Evolutionary conservation across 2,797 vertebrate species (phyloP).

Genomic region (Cetoscarus ocellatus): DNA sequence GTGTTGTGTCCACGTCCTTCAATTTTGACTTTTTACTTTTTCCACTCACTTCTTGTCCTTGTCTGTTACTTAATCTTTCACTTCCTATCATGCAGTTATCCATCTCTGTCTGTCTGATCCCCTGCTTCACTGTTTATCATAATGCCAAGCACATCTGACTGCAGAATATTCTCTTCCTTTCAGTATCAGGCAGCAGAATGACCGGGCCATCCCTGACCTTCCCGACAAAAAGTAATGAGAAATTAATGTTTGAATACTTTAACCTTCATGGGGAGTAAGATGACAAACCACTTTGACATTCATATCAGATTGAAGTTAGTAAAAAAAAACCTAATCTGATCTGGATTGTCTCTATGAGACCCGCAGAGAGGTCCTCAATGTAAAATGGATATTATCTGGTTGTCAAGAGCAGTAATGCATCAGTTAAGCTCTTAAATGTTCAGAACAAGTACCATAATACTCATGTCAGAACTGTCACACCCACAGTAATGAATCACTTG

Average conservation of each 20-base stretch:
- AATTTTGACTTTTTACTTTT: conserved; percentile 11
- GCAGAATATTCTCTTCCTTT: conserved; percentile 64
- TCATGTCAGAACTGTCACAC: not conserved
- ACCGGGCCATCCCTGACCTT: conserved; percentile 6
- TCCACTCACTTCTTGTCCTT: not conserved
- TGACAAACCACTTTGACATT: not conserved
- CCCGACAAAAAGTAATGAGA: not conserved
- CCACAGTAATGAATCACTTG: not conserved
- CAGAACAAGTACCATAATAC: not conserved
- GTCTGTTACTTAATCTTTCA: not conserved
- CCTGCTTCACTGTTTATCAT: conserved; percentile 62
- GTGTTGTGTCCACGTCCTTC: not conserved
- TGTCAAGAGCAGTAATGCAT: not conserved
- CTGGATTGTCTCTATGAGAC: not conserved
- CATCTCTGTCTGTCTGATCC: conserved; percentile 32
- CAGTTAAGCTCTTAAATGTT: not conserved
- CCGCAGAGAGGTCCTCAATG: not conserved
- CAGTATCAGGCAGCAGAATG: conserved; percentile 25
- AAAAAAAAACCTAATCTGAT: not conserved
- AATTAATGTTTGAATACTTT: not conserved
- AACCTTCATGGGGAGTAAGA: not conserved
- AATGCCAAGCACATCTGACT: conserved; percentile 82
- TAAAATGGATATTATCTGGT: not conserved
- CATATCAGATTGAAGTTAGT: not conserved
- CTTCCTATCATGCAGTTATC: not conserved